Evolutionary conservation across 2,888 invertebrate genomes (phyloP).

Genomic region (Drosophila antonietae): DNA sequence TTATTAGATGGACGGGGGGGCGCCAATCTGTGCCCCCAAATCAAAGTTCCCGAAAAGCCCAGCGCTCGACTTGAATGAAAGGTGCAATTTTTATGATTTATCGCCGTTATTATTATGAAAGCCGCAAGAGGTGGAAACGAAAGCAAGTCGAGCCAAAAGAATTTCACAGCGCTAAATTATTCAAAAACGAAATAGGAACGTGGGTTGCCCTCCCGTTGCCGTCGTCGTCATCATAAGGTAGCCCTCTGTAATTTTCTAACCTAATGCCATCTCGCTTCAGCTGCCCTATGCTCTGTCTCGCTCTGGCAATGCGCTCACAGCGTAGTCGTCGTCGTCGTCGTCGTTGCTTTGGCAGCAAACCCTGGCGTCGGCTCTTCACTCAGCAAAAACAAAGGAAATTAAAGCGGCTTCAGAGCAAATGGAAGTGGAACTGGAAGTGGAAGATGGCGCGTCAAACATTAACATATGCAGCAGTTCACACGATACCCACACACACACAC

Average conservation of each 20-base stretch:
- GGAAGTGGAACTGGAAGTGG: slow-evolving; percentile 39
- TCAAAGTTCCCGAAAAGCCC: slow-evolving; percentile 56
- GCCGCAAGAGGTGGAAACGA: slow-evolving; percentile 61
- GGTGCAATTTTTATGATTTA: slow-evolving; percentile 84
- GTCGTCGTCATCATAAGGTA: slow-evolving; percentile 43
- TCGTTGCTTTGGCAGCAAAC: slow-evolving; percentile 23
- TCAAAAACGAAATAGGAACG: slow-evolving; percentile 71
- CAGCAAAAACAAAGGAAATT: slow-evolving; percentile 58
- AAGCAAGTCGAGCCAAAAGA: slow-evolving; percentile 54
- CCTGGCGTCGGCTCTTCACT: slow-evolving; percentile 29
- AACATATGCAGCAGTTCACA: slow-evolving; percentile 78
- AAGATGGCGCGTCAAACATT: slow-evolving; percentile 73
- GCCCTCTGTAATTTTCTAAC: slow-evolving; percentile 71
- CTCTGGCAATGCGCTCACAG: slow-evolving; percentile 32
- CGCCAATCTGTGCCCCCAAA: slow-evolving; percentile 50
- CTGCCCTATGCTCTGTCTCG: slow-evolving; percentile 18
- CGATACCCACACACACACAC: slow-evolving; percentile 64
- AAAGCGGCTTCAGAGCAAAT: slow-evolving; percentile 35
- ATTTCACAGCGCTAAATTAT: slow-evolving; percentile 77
- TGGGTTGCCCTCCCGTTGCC: slow-evolving; percentile 35
- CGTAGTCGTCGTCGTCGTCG: neutral
- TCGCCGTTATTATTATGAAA: slow-evolving; percentile 83
- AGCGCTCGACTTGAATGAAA: slow-evolving; percentile 79
- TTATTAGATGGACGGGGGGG: slow-evolving; percentile 29
- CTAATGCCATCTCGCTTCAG: slow-evolving; percentile 43